These are phyloP conservation scores for Cotesia vestalis DNA, from an alignment of 1,140 invertebrate genomes.

Conservation along the genomic window DNA sequence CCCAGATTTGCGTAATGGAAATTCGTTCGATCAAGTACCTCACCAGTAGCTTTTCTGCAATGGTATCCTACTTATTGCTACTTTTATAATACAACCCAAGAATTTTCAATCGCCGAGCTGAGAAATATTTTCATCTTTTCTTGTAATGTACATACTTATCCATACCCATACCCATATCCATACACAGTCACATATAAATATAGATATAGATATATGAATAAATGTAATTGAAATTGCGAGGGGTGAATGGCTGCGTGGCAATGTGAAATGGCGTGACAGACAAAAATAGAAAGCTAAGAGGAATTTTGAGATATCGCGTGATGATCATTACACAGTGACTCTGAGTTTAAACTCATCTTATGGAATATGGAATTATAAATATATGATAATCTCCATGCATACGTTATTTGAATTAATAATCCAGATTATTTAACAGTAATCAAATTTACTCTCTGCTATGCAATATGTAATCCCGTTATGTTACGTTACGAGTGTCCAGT, in stretches of 20 bases:
- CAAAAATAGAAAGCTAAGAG: conserved; percentile 57
- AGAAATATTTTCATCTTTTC: background rate
- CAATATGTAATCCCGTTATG: background rate
- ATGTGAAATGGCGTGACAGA: conserved; percentile 62
- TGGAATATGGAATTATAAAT: background rate
- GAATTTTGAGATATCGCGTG: conserved; percentile 61
- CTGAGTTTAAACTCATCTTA: background rate
- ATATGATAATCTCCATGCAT: no score
- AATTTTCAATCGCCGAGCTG: background rate
- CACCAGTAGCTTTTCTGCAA: background rate
- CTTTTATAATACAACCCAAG: no score
- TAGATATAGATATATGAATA: background rate
- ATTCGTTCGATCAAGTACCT: background rate
- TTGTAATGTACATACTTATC: no score
- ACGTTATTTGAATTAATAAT: background rate
- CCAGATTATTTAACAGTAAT: background rate
- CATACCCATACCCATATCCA: no score
- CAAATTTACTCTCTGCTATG: background rate
- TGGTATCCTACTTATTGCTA: no score
- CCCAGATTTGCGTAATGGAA: conserved; percentile 1
- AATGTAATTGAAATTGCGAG: conserved; percentile 10
- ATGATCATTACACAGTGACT: conserved; percentile 42
- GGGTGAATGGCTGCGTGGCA: conserved; percentile 55
- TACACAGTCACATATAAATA: no score
- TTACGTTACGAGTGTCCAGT: conserved; percentile 4